Conservation (phyloP, 2,797 vertebrate genomes). For the Chaunax sp. region DNA sequence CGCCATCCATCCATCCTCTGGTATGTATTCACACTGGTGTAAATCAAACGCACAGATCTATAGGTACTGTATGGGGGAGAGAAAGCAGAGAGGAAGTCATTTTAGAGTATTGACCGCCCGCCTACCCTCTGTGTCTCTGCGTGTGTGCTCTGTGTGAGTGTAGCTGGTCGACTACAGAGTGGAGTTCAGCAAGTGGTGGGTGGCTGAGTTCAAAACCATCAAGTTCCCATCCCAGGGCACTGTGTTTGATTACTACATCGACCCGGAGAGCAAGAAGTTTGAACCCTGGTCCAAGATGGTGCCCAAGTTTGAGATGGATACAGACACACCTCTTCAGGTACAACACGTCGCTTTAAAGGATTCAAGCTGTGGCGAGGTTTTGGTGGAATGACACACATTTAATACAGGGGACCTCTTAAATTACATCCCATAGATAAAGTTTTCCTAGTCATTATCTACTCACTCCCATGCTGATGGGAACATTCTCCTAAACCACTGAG, state of each 20-base stretch:
- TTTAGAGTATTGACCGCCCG: conserved; percentile 59
- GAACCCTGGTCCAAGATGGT: conserved; percentile 95
- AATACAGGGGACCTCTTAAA: no score
- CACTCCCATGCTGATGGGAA: no score
- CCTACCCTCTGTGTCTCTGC: conserved; percentile 45
- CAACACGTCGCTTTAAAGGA: not conserved
- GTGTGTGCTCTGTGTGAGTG: conserved; percentile 55
- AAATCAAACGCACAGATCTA: conserved; percentile 59
- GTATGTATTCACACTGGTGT: conserved; percentile 52
- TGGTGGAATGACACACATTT: not conserved
- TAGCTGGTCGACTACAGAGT: conserved; percentile 93
- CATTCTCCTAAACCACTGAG: no score
- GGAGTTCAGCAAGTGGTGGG: conserved; percentile 99
- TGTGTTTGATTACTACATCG: conserved; percentile 95
- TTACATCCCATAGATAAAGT: no score
- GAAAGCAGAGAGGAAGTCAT: conserved; percentile 54
- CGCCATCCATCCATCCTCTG: conserved; percentile 46
- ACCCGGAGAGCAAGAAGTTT: conserved; percentile 92
- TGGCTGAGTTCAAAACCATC: conserved; percentile 92
- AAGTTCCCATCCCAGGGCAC: conserved; percentile 97
- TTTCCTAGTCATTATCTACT: no score
- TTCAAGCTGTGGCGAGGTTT: not conserved
- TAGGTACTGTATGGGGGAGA: conserved; percentile 42
- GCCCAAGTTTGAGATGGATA: conserved; percentile 90
- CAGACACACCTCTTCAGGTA: conserved; percentile 92